Base-by-base conservation (phyloP, 2,113 vertebrate genomes). In the Pomatorhinus ruficollis region DNA sequence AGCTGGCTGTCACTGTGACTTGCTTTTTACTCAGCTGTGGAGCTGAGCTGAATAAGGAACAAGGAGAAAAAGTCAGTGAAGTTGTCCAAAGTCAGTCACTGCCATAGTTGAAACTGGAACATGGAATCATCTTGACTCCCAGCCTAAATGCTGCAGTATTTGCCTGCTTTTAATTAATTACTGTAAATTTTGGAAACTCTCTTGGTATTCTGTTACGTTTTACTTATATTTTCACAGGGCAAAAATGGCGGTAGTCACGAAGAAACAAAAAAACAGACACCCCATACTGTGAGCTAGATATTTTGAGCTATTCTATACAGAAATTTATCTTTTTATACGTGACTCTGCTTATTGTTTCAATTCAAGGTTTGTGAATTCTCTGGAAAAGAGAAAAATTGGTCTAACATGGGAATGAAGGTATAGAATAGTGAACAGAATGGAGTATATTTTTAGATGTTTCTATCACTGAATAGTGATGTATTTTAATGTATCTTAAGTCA, bases 41-140 rank as follows among this genome's bases (percentile, higher is more conserved):
- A 92, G 63, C 88, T 95, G 94, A 95, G 71, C 76, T 95, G 96
- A 92, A 96, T 95, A 86, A 95, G 42, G 64, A 96, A 90, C 42
- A 74, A 77, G 90, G 42, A 93, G 50, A 88, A 90, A 96, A 94
- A 94, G 47, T 70, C 63, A 77, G 42, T 33, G 83, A 92, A 93
- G 92, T 90, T 94, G 63, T 81, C 39, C 71, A 77, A 77, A 96
- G 86, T 96, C 86, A 90, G 27, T 77, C 63, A 70, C 39, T 92
- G 39, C 37, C 42, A 44, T 6, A 40, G 31, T 22, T 88, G 63
- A 92, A 82, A 83, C 39, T 42, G 37, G 25, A 93, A 54, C 6
- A 17, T 19, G 27, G 74, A 83, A 86, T 76, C 20, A 37, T 70
- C 39, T 70, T 69, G 59, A 86, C 11, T 66, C 21, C 7, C 33